phyloP scores from a whole-genome alignment of 2,797 vertebrate species.

The Smutsia gigantea region DNA sequence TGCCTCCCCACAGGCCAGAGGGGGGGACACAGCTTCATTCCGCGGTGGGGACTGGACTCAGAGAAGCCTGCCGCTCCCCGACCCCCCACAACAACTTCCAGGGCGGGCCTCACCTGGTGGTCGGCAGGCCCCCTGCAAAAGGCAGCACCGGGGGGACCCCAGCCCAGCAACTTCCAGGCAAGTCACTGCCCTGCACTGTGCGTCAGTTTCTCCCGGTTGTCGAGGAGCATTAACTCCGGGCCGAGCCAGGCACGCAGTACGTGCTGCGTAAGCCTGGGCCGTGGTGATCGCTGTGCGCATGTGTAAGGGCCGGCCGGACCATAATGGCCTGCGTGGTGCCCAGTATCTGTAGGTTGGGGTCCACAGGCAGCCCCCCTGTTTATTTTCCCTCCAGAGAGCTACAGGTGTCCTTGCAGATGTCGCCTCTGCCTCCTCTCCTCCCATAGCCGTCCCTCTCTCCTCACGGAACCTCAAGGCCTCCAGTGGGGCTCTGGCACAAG shows the following conservation, averaged over 20 bases:
- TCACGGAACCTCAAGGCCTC: not conserved
- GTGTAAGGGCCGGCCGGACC: too few species aligned
- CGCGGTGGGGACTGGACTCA: too few species aligned
- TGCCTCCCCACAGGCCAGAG: not conserved
- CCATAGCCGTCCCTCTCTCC: not conserved
- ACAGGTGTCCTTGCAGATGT: not conserved
- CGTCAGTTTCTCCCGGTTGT: not conserved
- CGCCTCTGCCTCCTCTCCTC: not conserved
- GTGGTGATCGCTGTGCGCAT: accelerated
- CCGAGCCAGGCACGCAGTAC: not conserved
- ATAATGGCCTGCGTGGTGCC: accelerated
- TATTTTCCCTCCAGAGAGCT: not conserved
- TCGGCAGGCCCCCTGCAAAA: not conserved
- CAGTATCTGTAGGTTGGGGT: accelerated
- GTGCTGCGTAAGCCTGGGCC: too few species aligned
- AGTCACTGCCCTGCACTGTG: not conserved
- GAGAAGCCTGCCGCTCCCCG: not conserved
- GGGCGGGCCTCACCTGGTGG: not conserved
- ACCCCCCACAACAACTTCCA: not conserved
- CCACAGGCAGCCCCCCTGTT: not conserved
- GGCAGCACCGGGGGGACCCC: not conserved
- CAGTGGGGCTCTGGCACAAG: not conserved
- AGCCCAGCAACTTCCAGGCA: not conserved
- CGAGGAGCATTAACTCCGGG: accelerated
- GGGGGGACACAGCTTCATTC: not conserved